Evolutionary conservation across 2,888 invertebrate species (phyloP), one percentile per base, ranked within the genome.

Genomic region (Euzetes globulus): DNA sequence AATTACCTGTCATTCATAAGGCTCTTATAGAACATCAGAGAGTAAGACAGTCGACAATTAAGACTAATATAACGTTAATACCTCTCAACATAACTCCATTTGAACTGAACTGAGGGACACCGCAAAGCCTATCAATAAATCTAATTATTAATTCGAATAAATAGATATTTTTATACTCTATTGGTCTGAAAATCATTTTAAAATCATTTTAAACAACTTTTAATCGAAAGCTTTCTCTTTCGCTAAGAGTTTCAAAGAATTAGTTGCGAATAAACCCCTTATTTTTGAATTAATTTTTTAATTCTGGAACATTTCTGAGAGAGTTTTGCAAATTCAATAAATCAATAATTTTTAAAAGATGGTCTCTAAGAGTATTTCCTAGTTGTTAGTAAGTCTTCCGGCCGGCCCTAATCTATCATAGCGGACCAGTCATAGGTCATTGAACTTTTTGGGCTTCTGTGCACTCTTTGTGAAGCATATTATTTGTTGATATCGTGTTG

Each of bases 351-450:
- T 29, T 27, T 29, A 11, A 65, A 65, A 65, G 65, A 41, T 65
- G 41, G 65, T 65, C 65, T 58, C 58, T 37, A 22, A 65, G n/a
- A 37, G 65, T 65, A 65, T 65, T 65, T 65, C 65, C 65, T 65
- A 65, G 65, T 65, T 65, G 33, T 19, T 19, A 37, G 37, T 37
- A 41, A 37, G 37, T 65, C 65, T 65, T 65, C 65, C 65, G 65
- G 65, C 65, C 65, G 22, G 65, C 65, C 65, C 65, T 65, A 65
- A 65, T 41, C 65, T 37, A 65, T 55, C 19, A 50, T 58, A 58
- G 41, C 65, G 41, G 65, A 71, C 70, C 74, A 74, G 68, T 74
- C 74, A 74, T 74, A 71, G 71, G 74, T 74, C 74, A 45, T 74
- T 74, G 74, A 74, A 74, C 74, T 47, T 65, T 41, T 19, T 41